Percentiles rank a stretch among this genome's conserved stretches.
Conservation (phyloP, 2,113 vertebrate genomes). For the Gobius niger region DNA sequence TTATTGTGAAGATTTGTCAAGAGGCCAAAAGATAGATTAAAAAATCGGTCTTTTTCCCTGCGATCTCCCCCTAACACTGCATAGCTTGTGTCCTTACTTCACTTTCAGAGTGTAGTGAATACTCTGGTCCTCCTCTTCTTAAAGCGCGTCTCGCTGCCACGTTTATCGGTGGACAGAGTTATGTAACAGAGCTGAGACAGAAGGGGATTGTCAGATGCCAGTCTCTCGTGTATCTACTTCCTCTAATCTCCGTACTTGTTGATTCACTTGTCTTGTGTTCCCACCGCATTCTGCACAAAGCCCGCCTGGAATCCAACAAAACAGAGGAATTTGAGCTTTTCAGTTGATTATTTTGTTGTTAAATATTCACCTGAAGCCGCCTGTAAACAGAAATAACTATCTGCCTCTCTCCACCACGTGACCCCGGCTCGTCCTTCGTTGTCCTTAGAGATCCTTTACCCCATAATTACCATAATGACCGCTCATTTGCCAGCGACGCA, state of each 20-base stretch:
- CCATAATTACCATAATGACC: neutral
- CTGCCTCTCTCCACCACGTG: neutral
- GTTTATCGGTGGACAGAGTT: constrained; percentile 41
- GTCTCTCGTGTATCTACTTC: constrained; percentile 31
- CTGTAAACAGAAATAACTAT: neutral
- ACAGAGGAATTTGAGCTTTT: no score
- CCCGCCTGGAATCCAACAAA: no score
- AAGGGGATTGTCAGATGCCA: constrained; percentile 47
- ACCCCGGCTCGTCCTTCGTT: neutral
- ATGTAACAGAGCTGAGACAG: constrained; percentile 51
- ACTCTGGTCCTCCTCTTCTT: constrained; percentile 2
- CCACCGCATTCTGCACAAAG: no score
- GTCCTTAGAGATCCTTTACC: neutral
- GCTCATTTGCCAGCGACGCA: constrained; percentile 24
- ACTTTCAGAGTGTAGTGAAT: neutral
- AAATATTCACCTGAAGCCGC: no score
- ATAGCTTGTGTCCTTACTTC: neutral
- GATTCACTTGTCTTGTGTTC: no score
- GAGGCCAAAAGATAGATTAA: no score
- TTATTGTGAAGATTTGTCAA: no score
- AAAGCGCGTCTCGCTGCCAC: constrained; percentile 10
- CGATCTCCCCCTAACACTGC: no score
- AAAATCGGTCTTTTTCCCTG: no score
- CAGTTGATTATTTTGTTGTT: no score
- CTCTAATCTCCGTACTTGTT: constrained; percentile 23